A percentile compares a stretch with the other conserved stretches of the same genome.
phyloP scores from a whole-genome alignment of 2,888 invertebrate species.

The Pristionchus japonicus region DNA sequence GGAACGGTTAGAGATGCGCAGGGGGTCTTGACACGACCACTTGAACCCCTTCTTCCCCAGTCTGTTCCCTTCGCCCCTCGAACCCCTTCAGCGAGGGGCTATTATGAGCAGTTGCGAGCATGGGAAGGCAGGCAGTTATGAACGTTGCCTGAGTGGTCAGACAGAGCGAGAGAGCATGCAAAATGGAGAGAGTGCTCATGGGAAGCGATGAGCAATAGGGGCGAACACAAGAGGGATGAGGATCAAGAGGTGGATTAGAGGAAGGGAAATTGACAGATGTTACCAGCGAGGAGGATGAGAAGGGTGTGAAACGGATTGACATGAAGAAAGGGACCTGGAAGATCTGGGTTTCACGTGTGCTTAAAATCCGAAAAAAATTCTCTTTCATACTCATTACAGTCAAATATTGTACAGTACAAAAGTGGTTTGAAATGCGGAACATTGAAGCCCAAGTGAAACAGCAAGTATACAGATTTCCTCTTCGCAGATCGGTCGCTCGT shows the following conservation, averaged over 20 bases:
- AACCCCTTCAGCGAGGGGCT: background rate
- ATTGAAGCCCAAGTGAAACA: background rate
- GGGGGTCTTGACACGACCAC: background rate
- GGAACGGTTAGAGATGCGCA: background rate
- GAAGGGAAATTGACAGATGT: constrained; percentile 28
- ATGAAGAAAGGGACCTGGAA: background rate
- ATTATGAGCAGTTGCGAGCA: constrained; percentile 27
- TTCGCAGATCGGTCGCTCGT: constrained; percentile 42
- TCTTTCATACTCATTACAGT: no score
- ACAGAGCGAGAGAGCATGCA: background rate
- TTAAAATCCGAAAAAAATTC: background rate
- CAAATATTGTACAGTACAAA: no score
- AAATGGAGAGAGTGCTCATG: background rate
- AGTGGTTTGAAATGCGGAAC: background rate
- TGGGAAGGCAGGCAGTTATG: background rate
- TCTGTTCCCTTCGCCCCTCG: background rate
- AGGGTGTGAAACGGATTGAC: background rate
- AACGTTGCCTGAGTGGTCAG: background rate
- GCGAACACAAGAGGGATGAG: background rate
- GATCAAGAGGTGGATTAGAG: constrained; percentile 12
- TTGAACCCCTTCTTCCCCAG: background rate
- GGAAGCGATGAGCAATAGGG: background rate
- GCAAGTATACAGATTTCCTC: no score
- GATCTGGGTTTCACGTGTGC: background rate
- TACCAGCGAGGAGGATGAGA: background rate